Base-by-base conservation (phyloP, 2,888 invertebrate genomes). In the Amphipyra berbera region DNA sequence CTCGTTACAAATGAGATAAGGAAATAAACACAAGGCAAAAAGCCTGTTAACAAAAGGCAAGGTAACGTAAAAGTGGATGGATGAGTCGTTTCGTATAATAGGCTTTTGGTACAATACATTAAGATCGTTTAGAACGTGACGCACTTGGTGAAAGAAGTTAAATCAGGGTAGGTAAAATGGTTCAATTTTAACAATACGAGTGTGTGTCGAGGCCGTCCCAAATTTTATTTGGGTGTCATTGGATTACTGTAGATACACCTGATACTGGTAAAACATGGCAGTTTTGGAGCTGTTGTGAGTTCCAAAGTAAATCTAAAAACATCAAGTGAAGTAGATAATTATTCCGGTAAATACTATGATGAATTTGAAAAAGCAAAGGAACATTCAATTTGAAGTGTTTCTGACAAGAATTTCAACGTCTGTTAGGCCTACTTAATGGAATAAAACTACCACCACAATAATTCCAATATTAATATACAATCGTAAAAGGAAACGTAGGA, bases 41-140 rank as follows among this genome's bases (percentile, higher is more conserved):
- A 55, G 47, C 37, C 45, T 37, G 44, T 50, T 49, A 46, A 61
- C 69, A 70, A 67, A 69, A 56, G 42, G 45, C 30, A 37, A 72
- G 66, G 52, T 35, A 60, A 53, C 40, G 35, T 42, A 52, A 73
- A 73, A 49, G 35, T 54, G 38, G 46, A 72, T 54, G 68, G 50
- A 66, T 54, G 68, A 61, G 57, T 63, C 58, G 61, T 56, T 65
- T 30, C 42, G 30, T 37, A 62, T 74, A 71, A 70, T 63, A 59
- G 58, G 45, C 47, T 40, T 65, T 65, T 48, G 30, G 52, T 45
- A 58, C 50, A 58, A 74, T 70, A 68, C 64, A 68, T 62, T 69
- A 62, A 42, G 52, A 61, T 65, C 60, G 53, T 57, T 70, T 61
- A 61, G 55, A 48, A 69, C 40, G 61, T 59, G 55, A 64, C 54